Evolutionary conservation across 2,113 vertebrate genomes (phyloP).

Genomic region (Pycnonotus jocosus): DNA sequence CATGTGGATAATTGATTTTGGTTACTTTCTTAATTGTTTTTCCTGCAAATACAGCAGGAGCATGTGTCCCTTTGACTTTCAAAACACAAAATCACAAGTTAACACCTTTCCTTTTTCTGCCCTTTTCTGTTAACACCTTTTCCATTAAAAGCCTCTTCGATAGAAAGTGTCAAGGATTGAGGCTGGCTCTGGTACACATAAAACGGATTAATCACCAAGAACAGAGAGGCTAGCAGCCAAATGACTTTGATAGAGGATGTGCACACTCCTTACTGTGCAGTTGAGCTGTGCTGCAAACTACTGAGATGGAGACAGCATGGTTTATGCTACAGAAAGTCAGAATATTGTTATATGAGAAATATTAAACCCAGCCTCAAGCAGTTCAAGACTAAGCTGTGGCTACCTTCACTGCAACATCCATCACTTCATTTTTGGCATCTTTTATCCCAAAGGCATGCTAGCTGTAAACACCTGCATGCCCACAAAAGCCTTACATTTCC

Average conservation of each 20-base stretch:
- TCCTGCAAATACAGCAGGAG: not conserved
- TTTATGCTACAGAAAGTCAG: not conserved
- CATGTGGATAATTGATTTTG: not conserved
- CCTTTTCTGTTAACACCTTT: not conserved
- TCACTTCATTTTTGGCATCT: not conserved
- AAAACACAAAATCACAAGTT: not conserved
- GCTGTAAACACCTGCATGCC: not conserved
- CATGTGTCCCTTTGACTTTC: not conserved
- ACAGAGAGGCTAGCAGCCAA: not conserved
- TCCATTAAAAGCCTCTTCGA: not conserved
- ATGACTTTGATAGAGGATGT: not conserved
- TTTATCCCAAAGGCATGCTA: not conserved
- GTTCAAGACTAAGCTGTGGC: not conserved
- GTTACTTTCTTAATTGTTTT: not conserved
- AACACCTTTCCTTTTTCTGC: not conserved
- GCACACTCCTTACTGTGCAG: not conserved
- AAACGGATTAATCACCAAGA: not conserved
- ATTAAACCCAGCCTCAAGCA: not conserved
- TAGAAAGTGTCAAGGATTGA: not conserved
- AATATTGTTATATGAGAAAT: not conserved
- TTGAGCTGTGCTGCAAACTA: not conserved
- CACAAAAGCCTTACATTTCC: not conserved
- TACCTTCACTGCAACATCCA: not conserved
- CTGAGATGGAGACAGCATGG: not conserved
- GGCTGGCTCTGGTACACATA: not conserved